Evolutionary conservation across 2,888 invertebrate species (phyloP), one percentile per base, ranked within the genome.

Genomic region (Baronia brevicornis): DNA sequence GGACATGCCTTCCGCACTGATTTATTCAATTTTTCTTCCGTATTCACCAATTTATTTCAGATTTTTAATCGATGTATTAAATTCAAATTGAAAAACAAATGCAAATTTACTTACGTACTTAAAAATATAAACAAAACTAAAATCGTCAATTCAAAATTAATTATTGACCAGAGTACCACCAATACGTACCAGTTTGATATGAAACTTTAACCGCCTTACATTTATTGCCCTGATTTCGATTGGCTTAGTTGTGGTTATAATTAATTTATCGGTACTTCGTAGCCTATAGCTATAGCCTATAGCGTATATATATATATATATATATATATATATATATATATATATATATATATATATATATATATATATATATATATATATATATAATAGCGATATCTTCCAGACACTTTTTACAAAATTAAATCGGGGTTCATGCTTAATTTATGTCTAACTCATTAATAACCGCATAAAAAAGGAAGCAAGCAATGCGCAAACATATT

Each of bases 1-100:
- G 27, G 12, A 27, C 8, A 2, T 27, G 31, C n/a, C n/a, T 31
- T 31, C 27, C 27, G 29, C 3, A 18, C 9, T 18, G 14, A 27
- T 17, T 15, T 22, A 19, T 11, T 14, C 13, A 15, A 20, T 14
- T 10, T 13, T 5, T 2, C 7, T 29, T 21, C 22, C 10, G n/a
- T 29, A 9, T 28, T 7, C 20, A 14, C 15, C 13, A 7, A 13
- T 13, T 24, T 13, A 13, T 24, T 14, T 9, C 7, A 5, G 12
- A 14, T 8, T 24, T 5, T 24, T 8, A 6, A 8, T 15, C 13
- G 15, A 3, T 7, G 5, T 7, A n/a, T 8, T 2, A 25, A 14
- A 14, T n/a, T 17, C 4, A 4, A 5, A 17, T 17, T 17, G 6
- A 17, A 17, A 5, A 5, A 17, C 17, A 6, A 17, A 17, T 5